Conservation (phyloP, 2,113 vertebrate species). For the Phyllostomus hastatus region DNA sequence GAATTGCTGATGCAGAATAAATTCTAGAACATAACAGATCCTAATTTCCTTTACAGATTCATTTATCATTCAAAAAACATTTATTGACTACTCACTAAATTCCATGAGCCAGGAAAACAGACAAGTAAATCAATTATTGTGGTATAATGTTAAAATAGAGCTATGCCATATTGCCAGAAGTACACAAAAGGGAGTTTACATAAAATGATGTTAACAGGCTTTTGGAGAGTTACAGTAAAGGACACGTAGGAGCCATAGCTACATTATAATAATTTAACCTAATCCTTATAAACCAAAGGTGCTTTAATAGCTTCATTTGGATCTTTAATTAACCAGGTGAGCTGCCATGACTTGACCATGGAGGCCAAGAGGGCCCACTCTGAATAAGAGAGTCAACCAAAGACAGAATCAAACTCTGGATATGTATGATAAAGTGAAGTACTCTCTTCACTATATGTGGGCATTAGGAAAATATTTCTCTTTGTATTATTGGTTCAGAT, state of each 20-base stretch:
- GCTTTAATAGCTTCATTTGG: background rate
- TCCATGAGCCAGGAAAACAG: slow-evolving; percentile 1
- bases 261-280: background rate
- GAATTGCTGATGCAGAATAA: background rate
- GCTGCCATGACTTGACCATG: background rate
- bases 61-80: slow-evolving; percentile 45
- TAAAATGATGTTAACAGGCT: background rate
- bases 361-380: background rate
- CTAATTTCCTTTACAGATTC: slow-evolving; percentile 34
- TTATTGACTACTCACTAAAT: slow-evolving; percentile 32
- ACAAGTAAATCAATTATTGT: slow-evolving; percentile 14
- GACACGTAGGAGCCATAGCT: background rate
- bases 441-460: background rate
- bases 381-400: background rate
- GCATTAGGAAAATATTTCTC: slow-evolving; percentile 18
- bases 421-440: background rate
- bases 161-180: background rate
- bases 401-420: background rate
- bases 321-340: slow-evolving; percentile 1
- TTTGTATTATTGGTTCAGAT: background rate
- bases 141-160: background rate
- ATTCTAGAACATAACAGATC: background rate
- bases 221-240: background rate
- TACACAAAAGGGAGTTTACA: background rate
- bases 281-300: background rate